Conservation (phyloP, 1,140 invertebrate species). For the Apis dorsata region DNA sequence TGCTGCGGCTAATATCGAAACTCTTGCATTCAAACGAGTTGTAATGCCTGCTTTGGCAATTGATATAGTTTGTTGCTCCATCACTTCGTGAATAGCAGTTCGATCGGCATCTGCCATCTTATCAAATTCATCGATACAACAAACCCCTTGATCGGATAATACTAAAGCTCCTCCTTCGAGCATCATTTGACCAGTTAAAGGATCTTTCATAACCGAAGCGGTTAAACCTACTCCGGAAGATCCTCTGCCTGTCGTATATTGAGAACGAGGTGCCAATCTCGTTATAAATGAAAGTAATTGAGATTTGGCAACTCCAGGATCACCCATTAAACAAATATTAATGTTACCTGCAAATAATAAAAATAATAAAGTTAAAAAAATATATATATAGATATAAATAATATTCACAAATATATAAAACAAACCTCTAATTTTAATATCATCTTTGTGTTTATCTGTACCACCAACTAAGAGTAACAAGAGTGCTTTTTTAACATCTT, state of each 20-base stretch:
- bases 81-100: slow-evolving; percentile 99
- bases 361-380: background rate
- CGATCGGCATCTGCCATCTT: slow-evolving; percentile 98
- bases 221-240: slow-evolving; percentile 99
- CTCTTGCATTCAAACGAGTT: slow-evolving; percentile 97
- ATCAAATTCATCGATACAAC: slow-evolving; percentile 99
- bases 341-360: slow-evolving; percentile 88
- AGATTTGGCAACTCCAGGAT: slow-evolving; percentile 99
- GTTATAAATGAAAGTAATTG: slow-evolving; percentile 98
- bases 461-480: slow-evolving; percentile 96
- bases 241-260: slow-evolving; percentile 98
- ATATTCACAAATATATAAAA: background rate
- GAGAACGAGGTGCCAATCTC: slow-evolving; percentile 92
- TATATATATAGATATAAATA: background rate
- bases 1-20: slow-evolving; percentile 98
- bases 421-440: slow-evolving; percentile 90
- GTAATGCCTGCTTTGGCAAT: slow-evolving; percentile 99
- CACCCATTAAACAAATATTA: slow-evolving; percentile 99
- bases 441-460: slow-evolving; percentile 92
- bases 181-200: slow-evolving; percentile 97
- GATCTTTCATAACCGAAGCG: slow-evolving; percentile 98
- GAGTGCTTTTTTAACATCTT: slow-evolving; percentile 98
- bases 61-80: slow-evolving; percentile 99
- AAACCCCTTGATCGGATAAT: slow-evolving; percentile 97
- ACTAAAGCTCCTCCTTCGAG: slow-evolving; percentile 99